Evolutionary conservation across 2,888 invertebrate species (phyloP), one percentile per base, ranked within the genome.

Genomic region (Noctua comes): DNA sequence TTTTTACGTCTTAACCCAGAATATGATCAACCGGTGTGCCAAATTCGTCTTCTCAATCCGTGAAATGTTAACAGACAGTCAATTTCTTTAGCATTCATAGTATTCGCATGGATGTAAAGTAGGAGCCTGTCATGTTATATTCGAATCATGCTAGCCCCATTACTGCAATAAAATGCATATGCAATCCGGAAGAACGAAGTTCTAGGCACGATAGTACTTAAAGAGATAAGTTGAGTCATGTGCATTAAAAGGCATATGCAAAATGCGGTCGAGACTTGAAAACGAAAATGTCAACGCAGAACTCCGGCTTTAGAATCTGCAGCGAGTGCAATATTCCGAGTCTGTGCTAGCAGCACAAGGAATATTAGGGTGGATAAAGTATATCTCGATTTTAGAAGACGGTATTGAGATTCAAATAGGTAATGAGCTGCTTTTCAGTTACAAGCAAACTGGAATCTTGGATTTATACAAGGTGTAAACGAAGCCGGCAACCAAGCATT

Each of bases 221-320:
- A 62, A 81, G 16, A 51, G 40, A 76, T 66, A 81, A 76, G 43
- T 82, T 66, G 65, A 81, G 65, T 59, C 69, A 70, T 77, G 51
- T 68, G 82, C 51, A 77, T 54, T 80, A 70, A 70, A 76, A 77
- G 51, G 43, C 82, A 71, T 62, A 77, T 81, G 70, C 70, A 70
- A 62, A 82, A 77, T 66, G 70, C 77, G 59, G 70, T 77, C 27
- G 66, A 31, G 66, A 40, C 59, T 77, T 46, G 77, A 62, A 77
- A 82, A 77, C 77, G 66, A 77, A 75, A 80, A 82, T 77, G 70
- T 80, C 77, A 66, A 82, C 51, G 66, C 21, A 66, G 82, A 65
- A 59, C 65, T 82, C 48, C 36, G 36, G 54, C 59, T 77, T 69
- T 66, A 59, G 51, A 43, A 70, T 59, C 77, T 80, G 70, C 80